These are phyloP conservation scores for Microhierax caerulescens DNA, from an alignment of 2,797 vertebrate genomes.

Conservation along the genomic window DNA sequence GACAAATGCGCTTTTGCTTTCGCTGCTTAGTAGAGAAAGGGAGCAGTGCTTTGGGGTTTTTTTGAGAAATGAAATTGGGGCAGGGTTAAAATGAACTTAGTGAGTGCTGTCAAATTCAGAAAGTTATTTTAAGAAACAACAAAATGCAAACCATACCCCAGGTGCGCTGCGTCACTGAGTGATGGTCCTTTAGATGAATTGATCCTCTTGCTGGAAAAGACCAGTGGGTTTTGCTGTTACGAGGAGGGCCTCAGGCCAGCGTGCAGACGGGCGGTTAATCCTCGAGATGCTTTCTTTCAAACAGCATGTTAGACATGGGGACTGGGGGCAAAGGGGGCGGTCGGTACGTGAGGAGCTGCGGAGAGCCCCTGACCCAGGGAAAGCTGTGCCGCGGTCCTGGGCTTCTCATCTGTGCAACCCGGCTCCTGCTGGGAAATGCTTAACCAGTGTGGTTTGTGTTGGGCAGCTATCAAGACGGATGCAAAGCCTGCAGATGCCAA, in stretches of 20 bases:
- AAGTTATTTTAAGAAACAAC: neutral
- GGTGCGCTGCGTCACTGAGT: fast-evolving
- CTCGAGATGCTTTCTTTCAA: neutral
- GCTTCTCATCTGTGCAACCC: neutral
- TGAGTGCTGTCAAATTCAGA: neutral
- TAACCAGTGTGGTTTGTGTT: neutral
- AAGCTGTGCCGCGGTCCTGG: neutral
- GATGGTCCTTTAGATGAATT: fast-evolving
- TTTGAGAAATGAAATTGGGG: neutral
- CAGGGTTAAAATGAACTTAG: neutral
- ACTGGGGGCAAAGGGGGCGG: neutral
- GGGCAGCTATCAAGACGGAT: slow-evolving; percentile 85
- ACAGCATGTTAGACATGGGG: neutral
- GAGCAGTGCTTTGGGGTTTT: neutral
- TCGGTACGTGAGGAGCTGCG: fast-evolving
- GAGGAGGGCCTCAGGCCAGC: neutral
- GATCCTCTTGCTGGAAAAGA: neutral
- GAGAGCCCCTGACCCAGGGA: neutral
- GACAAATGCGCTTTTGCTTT: neutral
- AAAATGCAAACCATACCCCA: neutral
- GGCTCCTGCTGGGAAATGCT: neutral
- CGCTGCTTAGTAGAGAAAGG: neutral
- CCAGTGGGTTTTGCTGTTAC: fast-evolving
- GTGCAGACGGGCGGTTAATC: fast-evolving
- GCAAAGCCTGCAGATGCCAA: slow-evolving; percentile 83